Evolutionary conservation across 1,140 invertebrate species (phyloP).

Genomic region (Aleiodes sp.): DNA sequence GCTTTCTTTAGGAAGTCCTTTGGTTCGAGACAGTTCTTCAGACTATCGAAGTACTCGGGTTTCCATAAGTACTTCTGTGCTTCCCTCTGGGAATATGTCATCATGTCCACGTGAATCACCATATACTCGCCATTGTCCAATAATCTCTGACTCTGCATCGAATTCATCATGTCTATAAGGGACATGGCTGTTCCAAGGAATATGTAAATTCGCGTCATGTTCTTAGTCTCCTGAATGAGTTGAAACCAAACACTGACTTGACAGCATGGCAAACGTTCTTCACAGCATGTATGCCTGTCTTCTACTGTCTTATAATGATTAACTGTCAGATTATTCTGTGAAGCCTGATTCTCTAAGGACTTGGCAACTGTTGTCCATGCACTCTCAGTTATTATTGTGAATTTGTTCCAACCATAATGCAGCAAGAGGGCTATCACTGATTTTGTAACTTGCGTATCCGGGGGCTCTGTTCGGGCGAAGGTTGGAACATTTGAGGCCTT

Average conservation of each 20-base stretch:
- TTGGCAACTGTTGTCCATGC: conserved; percentile 81
- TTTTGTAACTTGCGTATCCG: conserved; percentile 93
- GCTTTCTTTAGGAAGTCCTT: conserved; percentile 76
- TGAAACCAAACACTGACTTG: conserved; percentile 81
- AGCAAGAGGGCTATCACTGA: conserved; percentile 88
- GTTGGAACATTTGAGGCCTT: conserved; percentile 87
- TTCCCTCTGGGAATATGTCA: conserved; percentile 80
- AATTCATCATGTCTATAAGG: conserved; percentile 88
- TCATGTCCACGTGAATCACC: conserved; percentile 93
- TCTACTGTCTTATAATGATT: conserved; percentile 77
- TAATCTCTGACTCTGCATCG: conserved; percentile 86
- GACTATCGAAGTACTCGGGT: conserved; percentile 68
- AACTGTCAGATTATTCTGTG: conserved; percentile 80
- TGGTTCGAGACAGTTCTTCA: conserved; percentile 71
- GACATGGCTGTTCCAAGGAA: conserved; percentile 84
- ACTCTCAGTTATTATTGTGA: conserved; percentile 90
- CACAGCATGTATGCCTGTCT: conserved; percentile 80
- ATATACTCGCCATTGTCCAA: conserved; percentile 93
- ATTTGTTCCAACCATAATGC: conserved; percentile 94
- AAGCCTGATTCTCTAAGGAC: conserved; percentile 77
- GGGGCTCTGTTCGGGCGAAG: conserved; percentile 93
- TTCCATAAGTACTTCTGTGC: conserved; percentile 87
- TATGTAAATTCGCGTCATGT: conserved; percentile 91
- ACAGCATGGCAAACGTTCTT: conserved; percentile 77
- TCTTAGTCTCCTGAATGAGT: conserved; percentile 88